Evolutionary conservation across 1,140 invertebrate genomes (phyloP), one percentile per base, ranked within the genome.

Genomic region (Drosophila miranda): DNA sequence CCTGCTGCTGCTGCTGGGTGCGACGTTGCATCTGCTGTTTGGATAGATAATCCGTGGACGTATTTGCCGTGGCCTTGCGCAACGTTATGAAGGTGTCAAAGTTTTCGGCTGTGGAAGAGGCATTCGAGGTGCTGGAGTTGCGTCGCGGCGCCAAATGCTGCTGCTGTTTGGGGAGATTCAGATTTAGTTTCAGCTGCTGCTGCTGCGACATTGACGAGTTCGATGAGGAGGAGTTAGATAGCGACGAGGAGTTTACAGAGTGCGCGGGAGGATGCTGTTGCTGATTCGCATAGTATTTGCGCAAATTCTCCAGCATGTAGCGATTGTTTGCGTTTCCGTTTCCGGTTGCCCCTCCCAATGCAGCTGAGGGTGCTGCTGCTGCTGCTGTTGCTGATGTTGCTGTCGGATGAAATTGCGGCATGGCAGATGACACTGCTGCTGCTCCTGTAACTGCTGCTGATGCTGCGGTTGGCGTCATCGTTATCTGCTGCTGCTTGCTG

Each of bases 171-270:
- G 70, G 59, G 16, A 68, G 49, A 41, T 67, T 51, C 26, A 76
- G 46, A 26, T 73, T 68, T n/a, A 69, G 49, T 30, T 76, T 16
- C 16, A 16, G 67, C 46, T 69, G 50, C 16, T 77, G 72, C 14
- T 84, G 80, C 58, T 86, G 86, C 23, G 89, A 89, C 75, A 90
- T 69, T 62, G 89, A 90, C 30, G 89, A 90, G 56, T 87, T 90
- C 46, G 89, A 90, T 14, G 89, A 90, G 14, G 89, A 90, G 2
- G 89, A 90, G 30, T 89, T 90, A 19, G 89, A 90, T 23, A 90
- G 51, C 23, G 89, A 89, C n/a, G 89, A 86, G 11, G 89, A 90
- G 60, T 90, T 90, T 44, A 90, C 74, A 13, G 88, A 90, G 44
- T 84, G 78, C 44, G 88, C 71, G 49, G 88, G 79, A 48, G 88